Evolutionary conservation across 2,113 vertebrate genomes (phyloP), one percentile per base, ranked within the genome.

Genomic region (Microtus montanus): DNA sequence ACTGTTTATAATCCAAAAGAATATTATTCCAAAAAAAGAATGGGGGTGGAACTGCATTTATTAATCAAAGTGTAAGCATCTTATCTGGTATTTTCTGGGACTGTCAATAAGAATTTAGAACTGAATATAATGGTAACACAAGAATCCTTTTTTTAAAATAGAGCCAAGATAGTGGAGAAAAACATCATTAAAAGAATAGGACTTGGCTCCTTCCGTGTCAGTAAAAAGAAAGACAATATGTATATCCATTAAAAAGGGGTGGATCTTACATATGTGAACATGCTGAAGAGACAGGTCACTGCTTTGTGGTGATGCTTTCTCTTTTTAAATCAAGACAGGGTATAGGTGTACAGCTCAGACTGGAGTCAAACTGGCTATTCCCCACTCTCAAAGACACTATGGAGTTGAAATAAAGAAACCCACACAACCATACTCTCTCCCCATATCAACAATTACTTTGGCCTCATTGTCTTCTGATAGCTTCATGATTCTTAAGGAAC

Each of bases 1-100:
- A 75, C 92, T 95, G 30, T 96, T 96, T 97, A 83, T 95, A 95
- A 93, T 95, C 71, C 90, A 94, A 97, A 95, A 96, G 77, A 96
- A 47, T 66, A 83, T 84, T 92, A 92, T 77, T 95, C 44, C 15
- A 96, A 93, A 49, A 64, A 47, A 75, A 15, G 41, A 3, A 2
- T 85, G 47, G 28, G 5, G 71, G 63, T 0, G 77, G 52, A 78
- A 66, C 47, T 91, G 13, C 83, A 70, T 85, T 96, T 92, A 93
- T 87, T 71, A 95, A 80, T 95, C 63, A 77, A 87, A 95, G 64
- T 82, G 41, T 13, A 91, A 73, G 47, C 61, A 74, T 93, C 7
- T 78, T 90, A 92, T 91, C 38, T 93, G 73, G 79, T 28, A 15
- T 86, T 83, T 87, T 77, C 71, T 94, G 68, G 47, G 33, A 49